Base-by-base conservation (phyloP, 2,888 invertebrate species). In the Sericinus montela region DNA sequence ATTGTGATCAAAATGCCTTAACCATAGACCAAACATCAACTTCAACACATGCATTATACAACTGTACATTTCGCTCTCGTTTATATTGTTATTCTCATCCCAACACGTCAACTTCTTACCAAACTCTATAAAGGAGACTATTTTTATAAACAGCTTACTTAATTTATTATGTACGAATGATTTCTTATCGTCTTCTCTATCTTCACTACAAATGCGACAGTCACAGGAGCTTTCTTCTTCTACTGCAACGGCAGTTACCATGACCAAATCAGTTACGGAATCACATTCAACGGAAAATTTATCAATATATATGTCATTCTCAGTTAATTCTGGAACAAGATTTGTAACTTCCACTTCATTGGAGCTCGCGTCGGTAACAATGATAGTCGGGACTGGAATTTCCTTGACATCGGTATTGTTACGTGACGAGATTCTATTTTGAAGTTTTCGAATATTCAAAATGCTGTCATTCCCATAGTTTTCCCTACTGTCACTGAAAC, bases 1-100 rank as follows among this genome's bases (percentile, higher is more conserved):
- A 63, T 74, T 84, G 62, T 87, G 87, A 71, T 85, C 85, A 54
- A 78, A 71, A 73, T 87, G 87, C 60, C 89, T 74, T 57, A 89
- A 72, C 88, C 88, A 89, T 53, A 89, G 69, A 50, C 87, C 88
- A 54, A 89, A 62, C 67, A 89, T 65, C 61, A 88, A 68, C 63
- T 86, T 86, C 53, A 89, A 55, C 47, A 83, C 69, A 57, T 84
- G 73, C 64, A 83, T 70, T 52, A 87, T 53, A 65, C 84, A 82
- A 48, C 59, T 74, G 55, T 73, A 81, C 83, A 85, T 85, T 67
- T 85, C 86, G 36, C 65, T 69, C 13, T 81, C 79, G 34, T 69
- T 74, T 45, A 71, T 53, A 63, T 79, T 80, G 59, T 78, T 83
- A 64, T 80, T 80, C 50, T 81, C 81, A 54, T 85, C 84, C 73